Percentiles rank a stretch among this genome's conserved stretches.
Evolutionary conservation across 2,797 vertebrate genomes (phyloP).

Genomic region (Gallinago stenura): DNA sequence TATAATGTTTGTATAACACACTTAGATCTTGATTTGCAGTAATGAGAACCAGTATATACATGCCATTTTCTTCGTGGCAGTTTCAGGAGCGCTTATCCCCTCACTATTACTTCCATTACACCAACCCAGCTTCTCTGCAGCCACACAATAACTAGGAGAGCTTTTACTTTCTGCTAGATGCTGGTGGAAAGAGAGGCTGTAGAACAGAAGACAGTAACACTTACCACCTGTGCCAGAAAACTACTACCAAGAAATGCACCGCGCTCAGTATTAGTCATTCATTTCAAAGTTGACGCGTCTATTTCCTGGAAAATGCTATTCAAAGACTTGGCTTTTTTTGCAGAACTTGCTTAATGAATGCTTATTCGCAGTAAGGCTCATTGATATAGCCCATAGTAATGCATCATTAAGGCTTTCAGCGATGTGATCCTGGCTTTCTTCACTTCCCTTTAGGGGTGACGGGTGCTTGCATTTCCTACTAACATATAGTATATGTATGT

Average conservation of each 20-base stretch:
- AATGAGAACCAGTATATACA: neutral
- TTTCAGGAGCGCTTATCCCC: accelerated
- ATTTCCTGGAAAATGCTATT: conserved; percentile 22
- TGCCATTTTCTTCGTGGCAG: neutral
- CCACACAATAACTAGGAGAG: neutral
- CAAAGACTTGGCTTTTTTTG: neutral
- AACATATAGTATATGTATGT: accelerated
- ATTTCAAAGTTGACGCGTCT: neutral
- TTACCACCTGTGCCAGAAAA: neutral
- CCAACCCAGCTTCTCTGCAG: neutral
- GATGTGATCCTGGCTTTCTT: accelerated
- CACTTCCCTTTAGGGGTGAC: neutral
- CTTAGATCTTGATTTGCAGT: neutral
- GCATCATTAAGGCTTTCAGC: neutral
- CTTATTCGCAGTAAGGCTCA: neutral
- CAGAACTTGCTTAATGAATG: neutral
- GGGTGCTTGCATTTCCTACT: neutral
- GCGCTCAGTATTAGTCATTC: neutral
- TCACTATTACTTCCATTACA: neutral
- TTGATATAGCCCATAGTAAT: neutral
- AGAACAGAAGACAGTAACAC: neutral
- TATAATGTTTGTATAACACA: neutral
- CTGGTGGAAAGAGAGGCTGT: accelerated
- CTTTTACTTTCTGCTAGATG: neutral
- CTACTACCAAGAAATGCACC: neutral